Evolutionary conservation across 2,888 invertebrate species (phyloP).

Genomic region (Cataglyphis livida): DNA sequence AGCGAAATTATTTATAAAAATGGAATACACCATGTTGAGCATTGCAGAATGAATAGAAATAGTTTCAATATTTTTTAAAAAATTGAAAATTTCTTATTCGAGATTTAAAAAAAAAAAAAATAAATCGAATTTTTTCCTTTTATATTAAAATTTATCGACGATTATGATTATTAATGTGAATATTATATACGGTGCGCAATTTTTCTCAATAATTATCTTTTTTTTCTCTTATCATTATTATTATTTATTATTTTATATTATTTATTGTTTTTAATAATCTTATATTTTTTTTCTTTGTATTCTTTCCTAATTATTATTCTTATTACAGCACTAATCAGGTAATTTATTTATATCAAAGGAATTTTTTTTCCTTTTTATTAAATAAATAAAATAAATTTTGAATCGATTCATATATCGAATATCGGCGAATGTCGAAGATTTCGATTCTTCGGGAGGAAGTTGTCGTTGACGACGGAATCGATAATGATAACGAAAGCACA

Average conservation of each 20-base stretch:
- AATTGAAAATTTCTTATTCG: background rate
- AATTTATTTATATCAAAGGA: no score
- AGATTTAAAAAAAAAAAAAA: background rate
- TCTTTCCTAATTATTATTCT: no score
- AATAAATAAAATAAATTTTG: no score
- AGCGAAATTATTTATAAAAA: background rate
- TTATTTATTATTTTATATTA: no score
- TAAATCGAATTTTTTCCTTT: background rate
- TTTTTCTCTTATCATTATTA: no score
- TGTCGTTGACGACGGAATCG: slow-evolving; percentile 33
- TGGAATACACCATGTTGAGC: background rate
- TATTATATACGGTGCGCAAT: background rate
- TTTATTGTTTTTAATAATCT: no score
- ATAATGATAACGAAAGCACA: slow-evolving; percentile 44
- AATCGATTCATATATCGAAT: background rate
- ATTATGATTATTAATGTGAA: background rate
- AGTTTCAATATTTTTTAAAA: background rate
- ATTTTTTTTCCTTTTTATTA: no score
- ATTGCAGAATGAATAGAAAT: background rate
- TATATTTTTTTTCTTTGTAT: no score
- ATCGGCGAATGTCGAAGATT: background rate
- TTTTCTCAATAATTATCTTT: background rate
- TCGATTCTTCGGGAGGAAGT: background rate
- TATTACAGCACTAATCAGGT: no score
- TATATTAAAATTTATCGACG: background rate